phyloP scores from a whole-genome alignment of 2,113 vertebrate genomes.

The Himantopus leucocephalus region DNA sequence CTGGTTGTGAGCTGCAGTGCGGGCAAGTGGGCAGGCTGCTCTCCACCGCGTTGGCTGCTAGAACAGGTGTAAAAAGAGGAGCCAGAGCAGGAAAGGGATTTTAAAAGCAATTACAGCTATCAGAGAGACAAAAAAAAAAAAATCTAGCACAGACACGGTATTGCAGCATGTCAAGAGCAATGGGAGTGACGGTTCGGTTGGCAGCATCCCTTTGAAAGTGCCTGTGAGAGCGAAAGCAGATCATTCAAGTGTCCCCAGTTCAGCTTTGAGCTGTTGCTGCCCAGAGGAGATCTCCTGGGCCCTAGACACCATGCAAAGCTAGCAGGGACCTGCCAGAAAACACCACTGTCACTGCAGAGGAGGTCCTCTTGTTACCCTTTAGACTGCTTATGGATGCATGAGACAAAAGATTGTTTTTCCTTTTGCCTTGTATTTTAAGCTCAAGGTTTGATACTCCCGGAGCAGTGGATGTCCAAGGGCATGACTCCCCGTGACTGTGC shows the following conservation, averaged over 20 bases:
- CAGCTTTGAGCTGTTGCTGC: not conserved
- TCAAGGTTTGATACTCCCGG: not conserved
- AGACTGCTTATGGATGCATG: not conserved
- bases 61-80: not conserved
- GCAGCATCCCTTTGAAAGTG: not conserved
- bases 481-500: rapidly evolving
- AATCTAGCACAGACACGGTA: not conserved
- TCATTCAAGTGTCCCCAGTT: not conserved
- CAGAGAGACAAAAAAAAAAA: not conserved
- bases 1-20: not conserved
- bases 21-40: not conserved
- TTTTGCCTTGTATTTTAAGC: not conserved
- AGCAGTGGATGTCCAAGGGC: not conserved
- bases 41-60: rapidly evolving
- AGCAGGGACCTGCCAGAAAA: not conserved
- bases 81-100: not conserved
- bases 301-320: not conserved
- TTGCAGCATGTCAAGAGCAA: not conserved
- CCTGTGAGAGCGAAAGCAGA: not conserved
- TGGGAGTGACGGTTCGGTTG: not conserved
- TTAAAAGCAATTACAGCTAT: not conserved
- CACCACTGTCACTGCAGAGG: not conserved
- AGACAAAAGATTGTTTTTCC: not conserved
- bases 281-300: not conserved
- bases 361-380: not conserved